phyloP scores from a whole-genome alignment of 2,113 vertebrate genomes.

The Diadophis punctatus region DNA sequence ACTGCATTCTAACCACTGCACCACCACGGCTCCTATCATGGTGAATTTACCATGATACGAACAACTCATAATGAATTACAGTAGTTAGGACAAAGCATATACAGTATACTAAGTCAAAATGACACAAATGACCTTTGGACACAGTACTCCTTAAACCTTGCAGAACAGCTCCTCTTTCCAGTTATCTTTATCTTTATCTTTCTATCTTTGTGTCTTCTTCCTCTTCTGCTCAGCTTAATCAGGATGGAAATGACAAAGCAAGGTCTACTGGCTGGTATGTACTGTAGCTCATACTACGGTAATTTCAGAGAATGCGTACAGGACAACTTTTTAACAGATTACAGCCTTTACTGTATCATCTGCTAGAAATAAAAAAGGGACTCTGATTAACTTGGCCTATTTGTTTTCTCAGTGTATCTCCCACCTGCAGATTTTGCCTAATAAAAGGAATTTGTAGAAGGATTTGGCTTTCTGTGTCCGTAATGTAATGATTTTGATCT shows the following conservation, averaged over 20 bases:
- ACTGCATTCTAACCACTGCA: too few species aligned
- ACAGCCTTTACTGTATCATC: not conserved
- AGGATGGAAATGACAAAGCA: not conserved
- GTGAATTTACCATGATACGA: not conserved
- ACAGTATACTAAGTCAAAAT: not conserved
- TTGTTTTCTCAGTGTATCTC: not conserved
- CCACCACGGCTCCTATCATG: not conserved
- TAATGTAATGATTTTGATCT: not conserved
- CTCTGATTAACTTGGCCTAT: not conserved
- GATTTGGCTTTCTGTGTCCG: not conserved
- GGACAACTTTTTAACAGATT: not conserved
- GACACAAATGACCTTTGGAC: not conserved
- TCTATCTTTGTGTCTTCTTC: not conserved
- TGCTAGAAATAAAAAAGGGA: not conserved
- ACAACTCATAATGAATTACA: not conserved
- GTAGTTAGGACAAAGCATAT: not conserved
- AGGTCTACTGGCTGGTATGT: not conserved
- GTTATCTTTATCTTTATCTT: not conserved
- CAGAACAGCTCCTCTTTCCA: not conserved
- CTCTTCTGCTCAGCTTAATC: not conserved
- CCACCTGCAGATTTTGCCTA: not conserved
- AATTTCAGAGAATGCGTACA: not conserved
- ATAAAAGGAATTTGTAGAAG: not conserved
- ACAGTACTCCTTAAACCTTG: not conserved
- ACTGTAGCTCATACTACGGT: not conserved